A percentile compares a stretch with the other conserved stretches of the same genome.
Evolutionary conservation across 2,113 vertebrate genomes (phyloP).

Genomic region (Crotalus helleri): DNA sequence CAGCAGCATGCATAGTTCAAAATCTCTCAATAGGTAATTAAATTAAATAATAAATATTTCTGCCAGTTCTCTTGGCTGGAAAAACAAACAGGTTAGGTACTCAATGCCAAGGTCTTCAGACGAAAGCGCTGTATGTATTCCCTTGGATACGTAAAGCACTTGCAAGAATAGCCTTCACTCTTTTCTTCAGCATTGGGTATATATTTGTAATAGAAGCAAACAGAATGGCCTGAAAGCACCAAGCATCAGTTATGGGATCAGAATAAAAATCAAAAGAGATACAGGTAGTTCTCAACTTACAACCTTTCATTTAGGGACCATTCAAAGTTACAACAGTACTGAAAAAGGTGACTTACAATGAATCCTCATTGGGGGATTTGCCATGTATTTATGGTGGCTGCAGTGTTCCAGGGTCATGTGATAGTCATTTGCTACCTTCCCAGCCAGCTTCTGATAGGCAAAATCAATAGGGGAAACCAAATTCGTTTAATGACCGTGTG

Average conservation of each 20-base stretch:
- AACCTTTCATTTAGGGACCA: neutral
- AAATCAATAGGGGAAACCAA: neutral
- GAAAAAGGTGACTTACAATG: too few species aligned
- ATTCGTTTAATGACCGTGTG: neutral
- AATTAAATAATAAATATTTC: neutral
- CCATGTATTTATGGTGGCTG: too few species aligned
- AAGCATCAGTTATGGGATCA: neutral
- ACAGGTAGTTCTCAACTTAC: neutral
- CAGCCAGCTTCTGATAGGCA: neutral
- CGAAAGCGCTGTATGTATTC: neutral
- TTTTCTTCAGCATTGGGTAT: neutral
- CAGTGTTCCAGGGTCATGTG: neutral
- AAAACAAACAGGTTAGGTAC: neutral
- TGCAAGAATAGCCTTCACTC: neutral
- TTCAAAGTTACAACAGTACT: neutral
- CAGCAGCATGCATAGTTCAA: slow-evolving; percentile 85
- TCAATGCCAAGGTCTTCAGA: too few species aligned
- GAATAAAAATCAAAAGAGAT: neutral
- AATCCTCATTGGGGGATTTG: neutral
- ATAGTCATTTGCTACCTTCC: neutral
- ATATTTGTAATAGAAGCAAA: neutral
- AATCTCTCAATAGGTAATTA: slow-evolving; percentile 87
- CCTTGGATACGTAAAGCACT: neutral
- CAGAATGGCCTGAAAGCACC: neutral
- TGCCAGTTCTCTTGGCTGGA: neutral